A percentile compares a stretch with the other conserved stretches of the same genome.
phyloP scores from a whole-genome alignment of 1,140 invertebrate species.

The Drosophila erecta region DNA sequence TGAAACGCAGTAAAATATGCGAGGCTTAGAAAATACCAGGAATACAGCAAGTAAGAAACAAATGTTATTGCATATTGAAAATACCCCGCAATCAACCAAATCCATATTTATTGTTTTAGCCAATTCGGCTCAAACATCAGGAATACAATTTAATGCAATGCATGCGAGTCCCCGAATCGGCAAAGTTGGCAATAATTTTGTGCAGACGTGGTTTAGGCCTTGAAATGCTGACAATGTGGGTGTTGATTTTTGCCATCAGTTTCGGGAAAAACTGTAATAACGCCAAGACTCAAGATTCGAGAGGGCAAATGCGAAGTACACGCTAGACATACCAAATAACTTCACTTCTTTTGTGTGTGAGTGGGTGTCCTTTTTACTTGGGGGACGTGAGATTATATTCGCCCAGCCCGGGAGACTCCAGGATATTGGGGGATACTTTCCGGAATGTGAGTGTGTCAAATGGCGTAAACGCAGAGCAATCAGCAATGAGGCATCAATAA shows the following conservation, averaged over 20 bases:
- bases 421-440: slow-evolving; percentile 10
- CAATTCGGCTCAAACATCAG: slow-evolving; percentile 32
- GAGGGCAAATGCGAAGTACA: slow-evolving; percentile 40
- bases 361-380: slow-evolving; percentile 14
- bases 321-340: slow-evolving; percentile 77
- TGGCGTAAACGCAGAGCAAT: slow-evolving; percentile 76
- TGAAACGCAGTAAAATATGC: no score
- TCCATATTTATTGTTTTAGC: slow-evolving; percentile 44
- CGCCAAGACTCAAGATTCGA: slow-evolving; percentile 14
- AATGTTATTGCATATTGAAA: slow-evolving; percentile 4
- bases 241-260: slow-evolving; percentile 54
- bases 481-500: slow-evolving; percentile 80
- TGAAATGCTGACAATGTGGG: slow-evolving; percentile 80
- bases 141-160: slow-evolving; percentile 42
- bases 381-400: not conserved
- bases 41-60: not conserved
- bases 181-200: slow-evolving; percentile 41
- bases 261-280: slow-evolving; percentile 50
- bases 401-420: not conserved
- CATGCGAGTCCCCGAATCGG: slow-evolving; percentile 28
- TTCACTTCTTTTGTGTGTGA: slow-evolving; percentile 59
- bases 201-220: slow-evolving; percentile 37
- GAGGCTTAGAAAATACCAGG: no score
- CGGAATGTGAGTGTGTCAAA: slow-evolving; percentile 73
- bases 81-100: slow-evolving; percentile 15